phyloP scores from a whole-genome alignment of 2,113 vertebrate genomes.

The Oxyura jamaicensis region DNA sequence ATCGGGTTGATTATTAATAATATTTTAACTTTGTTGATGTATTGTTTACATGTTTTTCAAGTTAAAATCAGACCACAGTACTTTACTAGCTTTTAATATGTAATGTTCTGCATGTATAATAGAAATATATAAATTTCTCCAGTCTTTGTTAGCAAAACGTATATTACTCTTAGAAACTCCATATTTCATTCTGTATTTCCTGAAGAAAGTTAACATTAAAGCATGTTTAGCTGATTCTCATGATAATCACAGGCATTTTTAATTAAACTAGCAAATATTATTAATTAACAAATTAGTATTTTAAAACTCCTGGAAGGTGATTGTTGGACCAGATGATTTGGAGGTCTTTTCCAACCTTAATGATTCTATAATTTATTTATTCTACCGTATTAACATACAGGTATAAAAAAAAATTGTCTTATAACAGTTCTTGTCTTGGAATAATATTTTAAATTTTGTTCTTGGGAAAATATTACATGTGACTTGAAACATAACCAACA shows the following conservation, averaged over 20 bases:
- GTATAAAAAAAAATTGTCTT: not conserved
- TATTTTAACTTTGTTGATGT: not conserved
- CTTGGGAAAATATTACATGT: not conserved
- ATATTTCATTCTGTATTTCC: not conserved
- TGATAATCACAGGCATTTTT: not conserved
- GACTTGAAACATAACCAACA: not conserved
- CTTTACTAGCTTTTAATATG: not conserved
- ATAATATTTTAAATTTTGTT: not conserved
- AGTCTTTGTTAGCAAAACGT: not conserved
- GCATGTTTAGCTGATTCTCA: not conserved
- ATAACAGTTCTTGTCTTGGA: not conserved
- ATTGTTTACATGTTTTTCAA: not conserved
- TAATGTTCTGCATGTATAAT: not conserved
- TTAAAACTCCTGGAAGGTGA: not conserved
- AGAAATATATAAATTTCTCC: not conserved
- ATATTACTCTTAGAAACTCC: not conserved
- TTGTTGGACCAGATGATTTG: no score
- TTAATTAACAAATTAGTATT: not conserved
- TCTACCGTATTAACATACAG: not conserved
- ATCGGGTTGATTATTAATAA: not conserved
- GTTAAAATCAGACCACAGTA: not conserved
- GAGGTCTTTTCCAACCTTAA: no score
- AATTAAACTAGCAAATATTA: not conserved
- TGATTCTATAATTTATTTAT: no score
- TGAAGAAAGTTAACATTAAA: not conserved